Conservation (phyloP, 2,888 invertebrate species). For the Apotomis turbidana region DNA sequence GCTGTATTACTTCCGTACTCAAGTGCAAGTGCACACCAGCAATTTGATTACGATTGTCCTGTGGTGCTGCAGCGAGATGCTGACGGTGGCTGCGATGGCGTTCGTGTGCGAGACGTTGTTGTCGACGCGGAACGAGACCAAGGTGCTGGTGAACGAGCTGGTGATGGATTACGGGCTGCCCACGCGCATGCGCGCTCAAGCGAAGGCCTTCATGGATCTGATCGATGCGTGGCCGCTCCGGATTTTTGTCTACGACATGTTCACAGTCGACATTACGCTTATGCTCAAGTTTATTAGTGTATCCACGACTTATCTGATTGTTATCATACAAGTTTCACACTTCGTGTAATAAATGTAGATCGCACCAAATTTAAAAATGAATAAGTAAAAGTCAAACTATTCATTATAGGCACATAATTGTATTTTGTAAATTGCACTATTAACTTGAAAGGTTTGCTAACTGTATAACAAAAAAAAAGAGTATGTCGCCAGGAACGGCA, state of each 20-base stretch:
- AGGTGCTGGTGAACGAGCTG: constrained; percentile 62
- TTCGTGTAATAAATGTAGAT: constrained; percentile 20
- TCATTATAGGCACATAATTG: too few species aligned
- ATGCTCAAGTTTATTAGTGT: constrained; percentile 41
- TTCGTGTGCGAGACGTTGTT: constrained; percentile 60
- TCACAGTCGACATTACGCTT: constrained; percentile 37
- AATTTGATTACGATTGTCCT: constrained; percentile 53
- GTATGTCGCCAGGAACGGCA: too few species aligned
- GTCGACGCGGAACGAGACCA: constrained; percentile 56
- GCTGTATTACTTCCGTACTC: constrained; percentile 54
- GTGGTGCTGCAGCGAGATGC: constrained; percentile 56
- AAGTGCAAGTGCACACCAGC: constrained; percentile 47
- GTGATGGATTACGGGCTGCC: constrained; percentile 69
- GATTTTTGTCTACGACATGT: constrained; percentile 43
- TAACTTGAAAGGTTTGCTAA: too few species aligned
- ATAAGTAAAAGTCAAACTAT: too few species aligned
- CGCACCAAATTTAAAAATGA: not conserved
- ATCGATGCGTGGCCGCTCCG: constrained; percentile 64
- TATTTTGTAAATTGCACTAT: too few species aligned
- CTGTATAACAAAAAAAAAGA: too few species aligned
- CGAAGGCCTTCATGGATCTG: constrained; percentile 68
- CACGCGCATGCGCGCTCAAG: constrained; percentile 60
- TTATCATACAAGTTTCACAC: constrained; percentile 41
- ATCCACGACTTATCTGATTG: constrained; percentile 39
- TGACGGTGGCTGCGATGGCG: constrained; percentile 57